These are phyloP conservation scores for Orthochromis indermauri DNA, from an alignment of 2,113 vertebrate genomes.

Conservation along the genomic window DNA sequence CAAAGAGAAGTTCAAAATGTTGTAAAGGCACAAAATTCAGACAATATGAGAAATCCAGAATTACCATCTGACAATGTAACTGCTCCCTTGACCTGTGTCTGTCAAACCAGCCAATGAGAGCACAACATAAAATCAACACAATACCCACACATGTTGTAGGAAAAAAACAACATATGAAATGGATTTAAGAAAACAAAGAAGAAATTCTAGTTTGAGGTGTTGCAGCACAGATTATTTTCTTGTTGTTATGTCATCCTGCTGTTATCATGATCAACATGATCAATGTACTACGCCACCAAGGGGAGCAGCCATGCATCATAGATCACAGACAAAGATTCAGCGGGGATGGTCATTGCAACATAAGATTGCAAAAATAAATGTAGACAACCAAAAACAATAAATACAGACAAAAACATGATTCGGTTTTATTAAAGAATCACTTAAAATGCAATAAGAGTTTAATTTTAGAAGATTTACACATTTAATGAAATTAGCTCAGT, in stretches of 20 bases:
- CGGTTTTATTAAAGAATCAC: not conserved
- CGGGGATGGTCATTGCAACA: rapidly evolving
- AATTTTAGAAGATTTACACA: not conserved
- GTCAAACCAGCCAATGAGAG: not conserved
- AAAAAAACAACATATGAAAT: rapidly evolving
- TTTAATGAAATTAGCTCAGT: not conserved
- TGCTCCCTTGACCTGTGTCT: not conserved
- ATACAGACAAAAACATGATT: not conserved
- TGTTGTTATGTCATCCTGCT: not conserved
- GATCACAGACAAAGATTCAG: not conserved
- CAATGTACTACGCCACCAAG: rapidly evolving
- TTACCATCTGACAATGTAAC: not conserved
- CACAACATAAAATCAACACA: not conserved
- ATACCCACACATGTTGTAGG: rapidly evolving
- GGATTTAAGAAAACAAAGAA: not conserved
- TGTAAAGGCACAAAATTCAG: not conserved
- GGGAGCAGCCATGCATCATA: not conserved
- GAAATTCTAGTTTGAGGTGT: not conserved
- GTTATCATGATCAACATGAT: not conserved
- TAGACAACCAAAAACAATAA: not conserved
- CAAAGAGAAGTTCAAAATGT: not conserved
- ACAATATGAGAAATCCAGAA: not conserved
- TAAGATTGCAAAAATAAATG: not conserved
- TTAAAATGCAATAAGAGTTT: not conserved
- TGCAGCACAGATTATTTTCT: not conserved